Base-by-base conservation (phyloP, 2,888 invertebrate genomes). In the Cylindroiulus punctatus region DNA sequence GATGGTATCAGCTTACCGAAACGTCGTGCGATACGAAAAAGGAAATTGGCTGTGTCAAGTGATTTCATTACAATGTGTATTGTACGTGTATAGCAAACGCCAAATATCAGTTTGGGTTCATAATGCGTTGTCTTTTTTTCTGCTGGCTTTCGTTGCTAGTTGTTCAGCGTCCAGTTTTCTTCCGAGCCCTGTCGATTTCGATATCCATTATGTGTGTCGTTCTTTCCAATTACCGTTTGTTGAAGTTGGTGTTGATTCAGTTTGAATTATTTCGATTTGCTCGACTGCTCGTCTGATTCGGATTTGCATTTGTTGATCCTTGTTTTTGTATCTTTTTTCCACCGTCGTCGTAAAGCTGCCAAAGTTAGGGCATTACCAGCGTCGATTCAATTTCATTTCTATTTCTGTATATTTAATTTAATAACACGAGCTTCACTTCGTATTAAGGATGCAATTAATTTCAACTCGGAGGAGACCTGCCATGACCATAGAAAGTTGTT, bases 331-430 rank as follows among this genome's bases (percentile, higher is more conserved):
- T 57, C 57, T 57, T 22, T 57, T n/a, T 1, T 57, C n/a, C 40
- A 40, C 40, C 8, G 40, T 40, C 8, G 40, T 40, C 8, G 40
- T 40, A 40, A 7, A 4, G 40, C 8, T 57, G 40, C 5, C 40
- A 40, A 40, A 40, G 40, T n/a, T n/a, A n/a, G n/a, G n/a, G n/a
- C n/a, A n/a, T n/a, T n/a, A n/a, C n/a, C n/a, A n/a, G n/a, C n/a
- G n/a, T n/a, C 40, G 40, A 4, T 40, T 8, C 40, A 40, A 8
- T 40, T 40, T 40, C 40, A 40, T 40, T 40, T 57, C 57, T 47
- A n/a, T 57, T 57, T 57, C 57, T 57, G 57, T 57, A n/a, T 57
- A 57, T 57, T 57, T 57, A n/a, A 57, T 57, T 57, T 57, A 57
- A 57, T 57, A 57, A 57, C 57, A n/a, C 57, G 57, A n/a, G 57